Evolutionary conservation across 2,113 vertebrate genomes (phyloP).

Genomic region (Crotalus viridis): DNA sequence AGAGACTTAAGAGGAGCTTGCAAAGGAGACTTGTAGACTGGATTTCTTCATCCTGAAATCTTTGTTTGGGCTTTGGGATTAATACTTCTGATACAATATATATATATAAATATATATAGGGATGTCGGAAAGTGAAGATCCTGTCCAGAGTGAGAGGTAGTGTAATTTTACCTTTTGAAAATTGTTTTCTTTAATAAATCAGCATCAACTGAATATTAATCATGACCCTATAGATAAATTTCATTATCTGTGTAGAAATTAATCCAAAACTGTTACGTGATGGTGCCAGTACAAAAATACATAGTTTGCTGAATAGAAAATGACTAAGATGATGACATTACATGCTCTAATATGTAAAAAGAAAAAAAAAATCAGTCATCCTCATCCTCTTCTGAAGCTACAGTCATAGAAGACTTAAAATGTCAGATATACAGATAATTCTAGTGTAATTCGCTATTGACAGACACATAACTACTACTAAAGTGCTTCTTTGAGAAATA

Average conservation of each 20-base stretch:
- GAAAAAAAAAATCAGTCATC: neutral
- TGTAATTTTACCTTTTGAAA: neutral
- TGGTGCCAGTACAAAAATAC: neutral
- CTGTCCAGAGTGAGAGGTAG: conserved; percentile 72
- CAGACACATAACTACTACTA: conserved; percentile 16
- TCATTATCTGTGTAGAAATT: conserved; percentile 14
- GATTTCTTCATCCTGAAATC: conserved; percentile 29
- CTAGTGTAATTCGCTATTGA: conserved; percentile 5
- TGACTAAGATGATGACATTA: neutral
- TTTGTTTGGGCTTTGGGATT: conserved; percentile 42
- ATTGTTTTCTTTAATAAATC: neutral
- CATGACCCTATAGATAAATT: conserved; percentile 24
- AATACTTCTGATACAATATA: conserved; percentile 8
- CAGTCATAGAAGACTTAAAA: conserved; percentile 29
- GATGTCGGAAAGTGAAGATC: conserved; percentile 72
- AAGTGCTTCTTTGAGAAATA: conserved; percentile 23
- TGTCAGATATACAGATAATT: conserved; percentile 43
- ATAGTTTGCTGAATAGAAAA: conserved; percentile 1
- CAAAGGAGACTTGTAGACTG: conserved; percentile 32
- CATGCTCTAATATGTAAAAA: neutral
- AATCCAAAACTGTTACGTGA: neutral
- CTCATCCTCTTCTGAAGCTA: neutral
- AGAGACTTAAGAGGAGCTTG: conserved; percentile 32
- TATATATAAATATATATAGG: conserved; percentile 20
- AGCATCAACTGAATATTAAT: neutral